Evolutionary conservation across 1,140 invertebrate genomes (phyloP), one percentile per base, ranked within the genome.

Genomic region (Drosophila littoralis): DNA sequence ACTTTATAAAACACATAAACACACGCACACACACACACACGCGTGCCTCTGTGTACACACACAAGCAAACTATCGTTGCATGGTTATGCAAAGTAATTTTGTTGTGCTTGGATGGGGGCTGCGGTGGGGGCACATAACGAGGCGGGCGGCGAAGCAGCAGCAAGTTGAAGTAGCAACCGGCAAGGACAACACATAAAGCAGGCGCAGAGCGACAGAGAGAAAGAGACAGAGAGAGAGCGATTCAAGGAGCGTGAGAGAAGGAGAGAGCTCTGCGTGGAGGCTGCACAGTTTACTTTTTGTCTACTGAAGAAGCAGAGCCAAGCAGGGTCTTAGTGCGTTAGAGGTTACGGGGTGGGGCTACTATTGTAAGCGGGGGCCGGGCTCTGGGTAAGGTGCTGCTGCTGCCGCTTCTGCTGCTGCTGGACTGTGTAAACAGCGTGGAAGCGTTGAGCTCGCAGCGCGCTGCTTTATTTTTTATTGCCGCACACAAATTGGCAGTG

Each of bases 11-110:
- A 57, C 58, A 78, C 74, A 84, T 71, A 57, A 33, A 59, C 54
- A 65, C 32, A 63, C 36, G 59, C 48, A 73, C 48, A 74, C 45
- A 70, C 58, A 59, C 28, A 48, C 54, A 61, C 22, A 70, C 38
- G 61, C 55, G 54, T n/a, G 17, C 13, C 12, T 35, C 46, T 35
- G 42, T 59, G 15, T 32, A 35, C 13, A n/a, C 9, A 58, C 28
- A 69, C 35, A 28, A 73, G 55, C 70, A 73, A 73, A 68, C 75
- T 70, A 79, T 83, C 75, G 84, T 77, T 84, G 84, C 84, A 89
- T 88, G 84, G 84, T 89, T 89, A 89, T 89, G 84, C 84, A 89
- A 89, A 89, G 85, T 90, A 89, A 89, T 90, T 90, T 89, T 79
- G 84, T 78, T 85, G 81, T 79, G 76, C 79, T 79, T 84, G 75